Evolutionary conservation across 2,888 invertebrate species (phyloP).

Genomic region (Hirudinaria manillensis): DNA sequence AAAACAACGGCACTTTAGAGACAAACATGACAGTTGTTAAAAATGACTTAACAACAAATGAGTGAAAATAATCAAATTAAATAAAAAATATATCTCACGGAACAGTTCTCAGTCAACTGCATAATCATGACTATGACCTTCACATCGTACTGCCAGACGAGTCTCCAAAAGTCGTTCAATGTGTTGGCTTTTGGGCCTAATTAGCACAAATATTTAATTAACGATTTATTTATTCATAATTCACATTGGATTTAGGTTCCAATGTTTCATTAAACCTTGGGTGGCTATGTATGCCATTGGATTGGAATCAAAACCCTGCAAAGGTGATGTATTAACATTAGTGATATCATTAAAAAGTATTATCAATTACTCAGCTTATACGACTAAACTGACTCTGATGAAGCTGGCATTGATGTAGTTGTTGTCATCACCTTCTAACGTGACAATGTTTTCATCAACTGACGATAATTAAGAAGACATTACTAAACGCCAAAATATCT

Average conservation of each 20-base stretch:
- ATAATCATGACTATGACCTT: neutral
- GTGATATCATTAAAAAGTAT: too few species aligned
- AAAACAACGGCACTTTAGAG: too few species aligned
- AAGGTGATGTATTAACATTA: too few species aligned
- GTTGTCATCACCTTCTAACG: neutral
- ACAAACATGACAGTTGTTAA: too few species aligned
- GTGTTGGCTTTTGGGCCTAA: neutral
- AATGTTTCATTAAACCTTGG: neutral
- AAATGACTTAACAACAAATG: too few species aligned
- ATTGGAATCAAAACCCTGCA: neutral
- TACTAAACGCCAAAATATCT: too few species aligned
- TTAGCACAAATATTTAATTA: neutral
- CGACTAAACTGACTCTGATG: neutral
- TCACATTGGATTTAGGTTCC: too few species aligned
- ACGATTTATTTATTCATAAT: neutral
- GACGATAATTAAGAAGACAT: too few species aligned
- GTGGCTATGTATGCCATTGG: slow-evolving; percentile 4
- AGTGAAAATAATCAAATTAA: neutral
- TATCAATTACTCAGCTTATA: too few species aligned
- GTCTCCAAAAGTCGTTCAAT: neutral
- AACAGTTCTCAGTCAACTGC: neutral
- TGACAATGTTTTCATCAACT: slow-evolving; percentile 9
- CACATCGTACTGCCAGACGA: slow-evolving; percentile 4
- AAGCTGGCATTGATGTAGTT: slow-evolving; percentile 10
- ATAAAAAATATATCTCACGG: neutral